Base-by-base conservation (phyloP, 2,113 vertebrate genomes). In the Heteronetta atricapilla region DNA sequence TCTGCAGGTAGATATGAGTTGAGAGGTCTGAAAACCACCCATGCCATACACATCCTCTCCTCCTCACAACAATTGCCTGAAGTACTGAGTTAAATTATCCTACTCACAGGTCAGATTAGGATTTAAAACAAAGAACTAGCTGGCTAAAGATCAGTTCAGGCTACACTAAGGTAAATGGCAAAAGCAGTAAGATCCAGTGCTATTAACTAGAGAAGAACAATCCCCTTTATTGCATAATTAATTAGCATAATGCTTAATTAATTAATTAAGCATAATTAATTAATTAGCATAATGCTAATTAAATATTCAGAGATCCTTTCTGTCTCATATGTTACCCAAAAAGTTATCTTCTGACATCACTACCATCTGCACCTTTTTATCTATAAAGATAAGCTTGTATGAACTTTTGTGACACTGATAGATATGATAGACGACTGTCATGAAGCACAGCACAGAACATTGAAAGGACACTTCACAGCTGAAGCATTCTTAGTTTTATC, bases 91-190 rank as follows among this genome's bases (percentile, higher is more conserved):
- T 58, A 50, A 50, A 50, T 50, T 50, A 50, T 60, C 29, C 33
- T 14, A 42, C 34, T 60, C 58, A 52, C 8, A 74, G 48, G 23
- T 77, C 68, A 83, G 55, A 56, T 11, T 10, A 11, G 76, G 22
- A 82, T 80, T 31, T 68, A 88, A 76, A 28, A 60, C 25, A 8
- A 64, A 82, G 23, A 87, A 75, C 52, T 68, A 82, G 3, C 19
- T 82, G 29, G 29, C 15, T 73, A 33, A 91, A 87, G 91, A 78
- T 82, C 85, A 79, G 36, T 28, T 38, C 66, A 68, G 58, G 33
- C 34, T 73, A 79, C 33, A 15, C 3, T 60, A 34, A 68, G 64
- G 28, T 46, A 73, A 92, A 88, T 11, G 85, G 29, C 58, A 86
- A 88, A 82, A 90, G 26, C 44, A 31, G 22, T 9, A 64, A 64